phyloP scores from a whole-genome alignment of 30 jellyfish, hydroid and myxozoan genomes.

The Euphysa ruthae region DNA sequence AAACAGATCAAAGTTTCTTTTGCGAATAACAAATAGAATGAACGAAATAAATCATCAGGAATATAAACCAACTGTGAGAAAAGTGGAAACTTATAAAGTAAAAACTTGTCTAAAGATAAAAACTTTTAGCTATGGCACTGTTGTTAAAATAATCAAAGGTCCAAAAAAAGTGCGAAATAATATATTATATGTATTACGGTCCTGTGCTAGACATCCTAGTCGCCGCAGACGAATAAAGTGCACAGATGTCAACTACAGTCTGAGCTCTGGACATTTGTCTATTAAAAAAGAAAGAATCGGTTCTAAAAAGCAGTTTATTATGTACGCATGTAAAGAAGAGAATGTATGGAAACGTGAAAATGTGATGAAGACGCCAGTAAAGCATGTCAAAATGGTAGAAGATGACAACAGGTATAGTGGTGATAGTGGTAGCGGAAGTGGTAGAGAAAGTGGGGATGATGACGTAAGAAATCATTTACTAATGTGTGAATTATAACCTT shows the following conservation, averaged over 20 bases:
- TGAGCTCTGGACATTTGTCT: constrained; percentile 13
- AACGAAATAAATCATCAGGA: not conserved
- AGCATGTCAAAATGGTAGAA: not conserved
- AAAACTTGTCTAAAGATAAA: constrained; percentile 14
- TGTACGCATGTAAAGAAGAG: constrained; percentile 19
- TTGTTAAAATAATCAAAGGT: constrained; percentile 12
- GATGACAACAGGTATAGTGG: not conserved
- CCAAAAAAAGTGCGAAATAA: not conserved
- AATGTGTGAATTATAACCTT: no score
- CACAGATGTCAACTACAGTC: constrained; percentile 1
- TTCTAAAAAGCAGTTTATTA: not conserved
- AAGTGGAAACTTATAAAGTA: constrained; percentile 19
- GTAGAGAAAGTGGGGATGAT: constrained; percentile 17
- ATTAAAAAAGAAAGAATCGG: constrained; percentile 4
- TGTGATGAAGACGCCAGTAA: no score
- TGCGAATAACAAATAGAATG: not conserved
- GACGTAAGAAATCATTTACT: no score
- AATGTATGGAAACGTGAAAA: not conserved
- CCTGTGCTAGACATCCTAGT: not conserved
- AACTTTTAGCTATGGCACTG: constrained; percentile 8
- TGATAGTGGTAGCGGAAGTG: constrained; percentile 13
- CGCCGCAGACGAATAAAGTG: not conserved
- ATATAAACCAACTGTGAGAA: not conserved
- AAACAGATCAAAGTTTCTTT: not conserved
- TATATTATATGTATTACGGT: not conserved